Evolutionary conservation across 2,888 invertebrate species (phyloP), one percentile per base, ranked within the genome.

Genomic region (Pandemis cinnamomeana): DNA sequence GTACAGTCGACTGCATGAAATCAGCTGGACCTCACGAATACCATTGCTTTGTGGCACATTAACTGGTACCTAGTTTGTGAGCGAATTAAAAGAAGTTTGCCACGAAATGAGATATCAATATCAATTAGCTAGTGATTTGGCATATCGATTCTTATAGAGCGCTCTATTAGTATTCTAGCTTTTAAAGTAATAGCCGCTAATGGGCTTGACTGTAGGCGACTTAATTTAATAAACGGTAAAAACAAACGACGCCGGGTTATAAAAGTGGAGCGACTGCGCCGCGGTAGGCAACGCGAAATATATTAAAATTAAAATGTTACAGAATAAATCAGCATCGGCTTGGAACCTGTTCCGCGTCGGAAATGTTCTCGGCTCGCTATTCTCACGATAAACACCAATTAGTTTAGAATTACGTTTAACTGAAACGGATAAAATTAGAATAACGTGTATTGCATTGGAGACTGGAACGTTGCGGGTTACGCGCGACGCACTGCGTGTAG

Each of bases 371-470:
- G 67, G 41, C 61, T 58, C 58, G 27, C 36, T n/a, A 61, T 61
- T 73, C 73, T 69, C 73, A 73, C 73, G 69, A 73, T 73, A 73
- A 69, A 72, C 68, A 58, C 73, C 73, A 69, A 73, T 73, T 73
- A 73, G 72, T 60, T 27, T 64, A 64, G 69, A 73, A 73, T 69
- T 69, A 72, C 72, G 53, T 55, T 51, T 10, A 51, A n/a, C 48
- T 44, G 7, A 62, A 41, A 41, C 41, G 63, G 63, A 61, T 15
- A 44, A 10, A 44, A 63, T 63, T 63, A 44, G 63, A 63, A 63
- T 63, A 63, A 63, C 63, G n/a, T 63, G 63, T 42, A 58, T 7
- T 27, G 70, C 70, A 48, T 55, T 62, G 62, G 67, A 66, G 48
- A 20, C 11, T 62, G 15, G 42, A 42, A 42, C 62, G 20, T 11